Conservation (phyloP, 2,797 vertebrate species). For the Diplodus puntazzo region DNA sequence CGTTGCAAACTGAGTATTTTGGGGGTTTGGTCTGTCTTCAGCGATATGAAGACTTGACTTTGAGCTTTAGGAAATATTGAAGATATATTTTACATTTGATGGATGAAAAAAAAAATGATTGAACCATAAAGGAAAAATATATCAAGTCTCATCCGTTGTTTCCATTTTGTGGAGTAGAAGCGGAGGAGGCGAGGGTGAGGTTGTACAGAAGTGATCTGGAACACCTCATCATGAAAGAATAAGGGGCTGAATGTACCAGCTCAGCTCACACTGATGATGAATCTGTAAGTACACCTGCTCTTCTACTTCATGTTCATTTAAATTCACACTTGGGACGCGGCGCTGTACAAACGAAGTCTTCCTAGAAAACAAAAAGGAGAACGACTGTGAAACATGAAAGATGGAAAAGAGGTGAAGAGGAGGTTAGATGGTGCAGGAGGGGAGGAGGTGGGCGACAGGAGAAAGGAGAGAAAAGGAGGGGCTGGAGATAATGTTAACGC, state of each 20-base stretch:
- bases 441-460: background rate
- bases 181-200: background rate
- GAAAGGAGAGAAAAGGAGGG: conserved; percentile 3
- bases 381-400: conserved; percentile 6
- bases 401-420: conserved; percentile 7
- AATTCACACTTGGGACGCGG: conserved; percentile 33
- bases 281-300: conserved; percentile 59
- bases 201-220: conserved; percentile 9
- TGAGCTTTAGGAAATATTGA: background rate
- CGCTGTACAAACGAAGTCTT: background rate
- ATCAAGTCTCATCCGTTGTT: background rate
- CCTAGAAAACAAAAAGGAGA: background rate
- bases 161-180: background rate
- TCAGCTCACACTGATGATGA: conserved; percentile 36
- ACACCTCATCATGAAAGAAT: conserved; percentile 7
- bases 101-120: no score
- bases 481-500: background rate
- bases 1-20: background rate
- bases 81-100: background rate
- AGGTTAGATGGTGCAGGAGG: background rate
- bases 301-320: conserved; percentile 42
- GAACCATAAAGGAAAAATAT: background rate
- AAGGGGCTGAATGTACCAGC: conserved; percentile 27
- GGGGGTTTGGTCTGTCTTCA: no score
- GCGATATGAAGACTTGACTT: background rate